Percentiles rank a stretch among this genome's conserved stretches.
phyloP scores from a whole-genome alignment of 2,113 vertebrate genomes.

The Plectropomus leopardus region DNA sequence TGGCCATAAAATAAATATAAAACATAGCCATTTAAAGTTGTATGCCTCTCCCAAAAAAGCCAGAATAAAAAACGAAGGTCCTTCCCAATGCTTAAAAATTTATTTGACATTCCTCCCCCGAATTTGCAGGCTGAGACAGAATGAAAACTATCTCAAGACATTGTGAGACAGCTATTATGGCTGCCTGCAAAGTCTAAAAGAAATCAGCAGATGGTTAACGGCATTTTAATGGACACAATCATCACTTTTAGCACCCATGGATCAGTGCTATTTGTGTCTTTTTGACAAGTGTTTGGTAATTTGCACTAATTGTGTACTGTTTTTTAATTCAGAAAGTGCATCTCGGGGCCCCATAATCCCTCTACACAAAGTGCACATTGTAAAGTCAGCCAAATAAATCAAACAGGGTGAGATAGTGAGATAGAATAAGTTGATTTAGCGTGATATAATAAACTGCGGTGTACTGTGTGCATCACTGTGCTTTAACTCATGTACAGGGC shows the following conservation, averaged over 20 bases:
- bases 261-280: constrained; percentile 1
- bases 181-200: not conserved
- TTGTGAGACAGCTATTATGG: not conserved
- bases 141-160: constrained; percentile 47
- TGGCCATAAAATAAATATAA: too few relatives aligned
- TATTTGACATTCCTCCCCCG: too few relatives aligned
- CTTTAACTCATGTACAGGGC: not conserved
- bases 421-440: not conserved
- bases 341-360: not conserved
- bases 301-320: not conserved
- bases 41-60: too few relatives aligned
- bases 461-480: not conserved
- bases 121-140: constrained; percentile 9
- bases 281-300: not conserved
- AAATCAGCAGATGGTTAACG: not conserved
- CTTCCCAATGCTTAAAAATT: too few relatives aligned
- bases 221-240: not conserved
- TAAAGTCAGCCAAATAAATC: not conserved
- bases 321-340: not conserved
- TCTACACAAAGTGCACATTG: not conserved
- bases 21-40: too few relatives aligned
- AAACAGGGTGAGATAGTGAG: not conserved
- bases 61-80: too few relatives aligned
- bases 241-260: not conserved
- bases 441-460: not conserved